A percentile compares a stretch with the other conserved stretches of the same genome.
Evolutionary conservation across 2,797 vertebrate species (phyloP).

Genomic region (Chelmon rostratus): DNA sequence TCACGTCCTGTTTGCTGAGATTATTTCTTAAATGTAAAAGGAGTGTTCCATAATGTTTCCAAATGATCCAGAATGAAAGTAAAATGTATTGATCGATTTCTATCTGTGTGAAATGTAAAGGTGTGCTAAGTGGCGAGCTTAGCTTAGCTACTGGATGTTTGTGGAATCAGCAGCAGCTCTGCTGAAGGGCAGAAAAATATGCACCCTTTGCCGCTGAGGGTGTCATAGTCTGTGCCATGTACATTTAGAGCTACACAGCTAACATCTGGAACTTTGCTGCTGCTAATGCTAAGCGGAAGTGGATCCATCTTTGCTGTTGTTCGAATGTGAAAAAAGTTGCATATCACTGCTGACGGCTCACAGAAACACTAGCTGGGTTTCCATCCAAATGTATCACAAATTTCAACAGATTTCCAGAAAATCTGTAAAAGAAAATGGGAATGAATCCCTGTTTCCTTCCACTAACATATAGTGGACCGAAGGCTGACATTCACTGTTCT

Average conservation of each 20-base stretch:
- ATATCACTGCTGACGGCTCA: neutral
- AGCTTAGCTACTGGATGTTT: neutral
- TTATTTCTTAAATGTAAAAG: neutral
- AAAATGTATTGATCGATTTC: neutral
- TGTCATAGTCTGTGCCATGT: neutral
- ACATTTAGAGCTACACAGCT: too few species aligned
- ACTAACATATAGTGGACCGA: neutral
- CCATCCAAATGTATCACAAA: too few species aligned
- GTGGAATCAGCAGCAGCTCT: neutral
- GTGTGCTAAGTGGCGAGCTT: neutral
- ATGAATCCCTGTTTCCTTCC: too few species aligned
- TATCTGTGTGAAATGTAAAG: slow-evolving; percentile 1
- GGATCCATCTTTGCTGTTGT: neutral
- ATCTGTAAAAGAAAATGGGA: too few species aligned
- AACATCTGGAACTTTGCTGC: neutral
- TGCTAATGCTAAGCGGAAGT: neutral
- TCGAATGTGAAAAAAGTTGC: neutral
- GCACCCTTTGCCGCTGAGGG: neutral
- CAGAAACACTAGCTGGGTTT: too few species aligned
- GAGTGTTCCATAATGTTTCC: neutral
- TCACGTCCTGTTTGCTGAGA: neutral
- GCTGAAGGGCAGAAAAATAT: neutral
- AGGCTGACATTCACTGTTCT: neutral
- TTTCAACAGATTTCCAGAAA: too few species aligned
- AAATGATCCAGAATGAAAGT: neutral